Percentiles rank a stretch among this genome's conserved stretches.
These are phyloP conservation scores for Cydia fagiglandana DNA, from an alignment of 1,140 invertebrate genomes.

Conservation along the genomic window DNA sequence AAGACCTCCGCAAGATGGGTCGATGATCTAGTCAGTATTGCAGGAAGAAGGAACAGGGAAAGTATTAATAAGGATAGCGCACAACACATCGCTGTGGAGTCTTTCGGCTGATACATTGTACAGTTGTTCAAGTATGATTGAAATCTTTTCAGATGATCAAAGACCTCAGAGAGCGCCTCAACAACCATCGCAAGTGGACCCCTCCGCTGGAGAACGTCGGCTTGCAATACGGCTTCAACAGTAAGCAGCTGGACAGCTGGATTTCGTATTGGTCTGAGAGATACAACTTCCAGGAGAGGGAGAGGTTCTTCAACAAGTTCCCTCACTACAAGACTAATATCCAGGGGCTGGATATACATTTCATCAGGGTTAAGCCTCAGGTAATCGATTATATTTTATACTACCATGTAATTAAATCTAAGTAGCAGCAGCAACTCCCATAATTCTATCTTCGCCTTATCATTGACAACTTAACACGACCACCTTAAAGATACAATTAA, in stretches of 20 bases:
- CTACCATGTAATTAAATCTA: too few species aligned
- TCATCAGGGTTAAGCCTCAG: constrained; percentile 79
- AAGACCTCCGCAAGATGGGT: too few species aligned
- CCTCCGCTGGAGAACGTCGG: constrained; percentile 82
- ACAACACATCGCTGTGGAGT: too few species aligned
- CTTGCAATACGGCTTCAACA: constrained; percentile 89
- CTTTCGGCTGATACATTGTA: too few species aligned
- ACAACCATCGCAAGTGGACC: constrained; percentile 71
- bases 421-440: too few species aligned
- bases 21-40: too few species aligned
- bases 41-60: too few species aligned
- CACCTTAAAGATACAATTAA: too few species aligned
- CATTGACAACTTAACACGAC: too few species aligned
- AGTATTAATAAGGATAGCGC: too few species aligned
- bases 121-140: too few species aligned
- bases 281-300: constrained; percentile 85
- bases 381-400: constrained; percentile 28
- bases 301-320: constrained; percentile 84
- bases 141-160: constrained; percentile 78
- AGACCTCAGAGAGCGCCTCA: constrained; percentile 82
- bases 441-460: too few species aligned
- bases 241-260: constrained; percentile 81
- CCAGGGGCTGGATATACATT: constrained; percentile 86
- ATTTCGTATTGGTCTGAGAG: constrained; percentile 84
- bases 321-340: constrained; percentile 86